Evolutionary conservation across 2,113 vertebrate species (phyloP).

Genomic region (Oxygymnocypris stewartii): DNA sequence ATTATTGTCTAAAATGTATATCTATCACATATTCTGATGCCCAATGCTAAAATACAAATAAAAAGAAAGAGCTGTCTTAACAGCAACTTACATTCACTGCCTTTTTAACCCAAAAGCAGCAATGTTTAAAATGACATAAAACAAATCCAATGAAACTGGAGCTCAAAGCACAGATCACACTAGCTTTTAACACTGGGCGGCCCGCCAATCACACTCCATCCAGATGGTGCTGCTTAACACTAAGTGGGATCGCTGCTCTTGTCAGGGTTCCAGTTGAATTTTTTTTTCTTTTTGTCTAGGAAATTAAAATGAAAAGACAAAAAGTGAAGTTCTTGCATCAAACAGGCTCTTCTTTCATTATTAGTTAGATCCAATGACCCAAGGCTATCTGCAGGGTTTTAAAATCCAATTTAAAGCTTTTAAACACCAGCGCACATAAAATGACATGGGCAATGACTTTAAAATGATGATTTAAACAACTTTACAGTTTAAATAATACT

Average conservation of each 20-base stretch:
- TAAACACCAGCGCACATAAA: background rate
- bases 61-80: background rate
- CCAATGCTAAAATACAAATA: slow-evolving; percentile 8
- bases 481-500: no score
- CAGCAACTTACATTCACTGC: background rate
- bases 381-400: background rate
- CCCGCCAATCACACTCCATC: background rate
- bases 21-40: background rate
- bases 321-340: background rate
- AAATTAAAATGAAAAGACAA: background rate
- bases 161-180: background rate
- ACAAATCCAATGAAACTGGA: background rate
- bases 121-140: background rate
- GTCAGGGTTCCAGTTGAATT: slow-evolving; percentile 55
- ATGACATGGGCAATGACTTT: no score
- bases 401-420: background rate
- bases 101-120: background rate
- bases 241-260: slow-evolving; percentile 5
- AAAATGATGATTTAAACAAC: no score
- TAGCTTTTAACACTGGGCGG: background rate
- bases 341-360: background rate
- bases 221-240: background rate
- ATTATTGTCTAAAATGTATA: background rate
- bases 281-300: slow-evolving; percentile 39
- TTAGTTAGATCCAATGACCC: background rate